Evolutionary conservation across 2,113 vertebrate species (phyloP).

Genomic region (Rana temporaria): DNA sequence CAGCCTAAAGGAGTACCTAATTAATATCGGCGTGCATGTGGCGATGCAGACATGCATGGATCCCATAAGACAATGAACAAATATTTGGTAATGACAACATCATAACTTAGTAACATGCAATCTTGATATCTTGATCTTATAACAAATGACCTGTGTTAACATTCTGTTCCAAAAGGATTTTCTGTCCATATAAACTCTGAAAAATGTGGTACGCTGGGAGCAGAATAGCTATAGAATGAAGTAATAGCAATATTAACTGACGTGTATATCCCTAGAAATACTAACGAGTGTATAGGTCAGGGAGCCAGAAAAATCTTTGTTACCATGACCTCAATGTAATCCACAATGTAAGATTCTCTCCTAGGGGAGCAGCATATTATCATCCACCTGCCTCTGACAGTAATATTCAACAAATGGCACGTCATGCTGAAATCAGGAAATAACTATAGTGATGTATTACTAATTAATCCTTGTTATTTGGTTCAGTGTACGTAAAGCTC

Average conservation of each 20-base stretch:
- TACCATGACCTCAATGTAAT: conserved; percentile 14
- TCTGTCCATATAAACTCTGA: not conserved
- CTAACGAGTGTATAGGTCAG: not conserved
- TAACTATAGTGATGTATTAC: not conserved
- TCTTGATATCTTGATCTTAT: conserved; percentile 2
- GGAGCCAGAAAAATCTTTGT: not conserved
- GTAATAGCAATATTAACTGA: conserved; percentile 1
- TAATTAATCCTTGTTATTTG: conserved; percentile 3
- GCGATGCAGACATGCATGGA: too few species aligned
- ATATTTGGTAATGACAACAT: conserved; percentile 5
- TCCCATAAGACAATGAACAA: not conserved
- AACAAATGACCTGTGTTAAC: conserved; percentile 19
- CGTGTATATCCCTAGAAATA: conserved; percentile 11
- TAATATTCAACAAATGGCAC: not conserved
- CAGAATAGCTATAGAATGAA: conserved; percentile 9
- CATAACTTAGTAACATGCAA: not conserved
- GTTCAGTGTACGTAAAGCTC: not conserved
- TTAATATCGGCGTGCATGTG: too few species aligned
- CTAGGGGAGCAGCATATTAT: not conserved
- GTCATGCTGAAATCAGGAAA: not conserved
- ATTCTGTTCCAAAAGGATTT: not conserved
- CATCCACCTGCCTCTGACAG: conserved; percentile 19
- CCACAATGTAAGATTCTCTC: not conserved
- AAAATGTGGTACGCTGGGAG: not conserved
- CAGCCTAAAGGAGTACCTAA: too few species aligned